Percentiles rank a stretch among this genome's conserved stretches.
phyloP scores from a whole-genome alignment of 2,888 invertebrate species.

The Onchidella celtica region DNA sequence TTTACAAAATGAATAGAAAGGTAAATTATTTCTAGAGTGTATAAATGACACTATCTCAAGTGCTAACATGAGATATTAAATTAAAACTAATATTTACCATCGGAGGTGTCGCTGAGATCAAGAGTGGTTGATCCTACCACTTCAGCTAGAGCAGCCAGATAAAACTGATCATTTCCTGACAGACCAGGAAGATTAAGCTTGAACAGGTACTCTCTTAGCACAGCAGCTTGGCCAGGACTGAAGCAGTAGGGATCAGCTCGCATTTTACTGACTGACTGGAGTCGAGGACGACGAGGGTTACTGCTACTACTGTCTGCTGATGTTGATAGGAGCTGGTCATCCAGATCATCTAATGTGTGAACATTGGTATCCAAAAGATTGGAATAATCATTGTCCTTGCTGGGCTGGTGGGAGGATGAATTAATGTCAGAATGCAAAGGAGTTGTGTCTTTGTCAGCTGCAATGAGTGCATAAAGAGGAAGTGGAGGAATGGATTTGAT shows the following conservation, averaged over 20 bases:
- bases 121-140: conserved; percentile 86
- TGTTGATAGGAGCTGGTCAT: conserved; percentile 65
- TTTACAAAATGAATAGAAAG: too few species aligned
- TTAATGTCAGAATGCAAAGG: conserved; percentile 60
- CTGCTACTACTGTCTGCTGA: conserved; percentile 84
- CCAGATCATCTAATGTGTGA: conserved; percentile 58
- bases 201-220: conserved; percentile 86
- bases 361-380: conserved; percentile 86
- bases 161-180: conserved; percentile 97
- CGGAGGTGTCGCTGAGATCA: conserved; percentile 76
- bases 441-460: conserved; percentile 87
- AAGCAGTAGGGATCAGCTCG: conserved; percentile 68
- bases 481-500: conserved; percentile 98
- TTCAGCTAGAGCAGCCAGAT: conserved; percentile 97
- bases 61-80: too few species aligned
- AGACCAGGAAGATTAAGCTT: conserved; percentile 90
- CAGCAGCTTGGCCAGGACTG: conserved; percentile 67
- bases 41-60: too few species aligned
- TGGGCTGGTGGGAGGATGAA: conserved; percentile 43
- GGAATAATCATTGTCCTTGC: conserved; percentile 87
- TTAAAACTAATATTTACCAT: conserved; percentile 41
- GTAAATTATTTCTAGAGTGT: too few species aligned
- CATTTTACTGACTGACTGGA: conserved; percentile 28
- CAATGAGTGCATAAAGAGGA: conserved; percentile 96
- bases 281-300: conserved; percentile 61